These are phyloP conservation scores for Argyresthia goedartella DNA, from an alignment of 2,888 invertebrate species.

Conservation along the genomic window DNA sequence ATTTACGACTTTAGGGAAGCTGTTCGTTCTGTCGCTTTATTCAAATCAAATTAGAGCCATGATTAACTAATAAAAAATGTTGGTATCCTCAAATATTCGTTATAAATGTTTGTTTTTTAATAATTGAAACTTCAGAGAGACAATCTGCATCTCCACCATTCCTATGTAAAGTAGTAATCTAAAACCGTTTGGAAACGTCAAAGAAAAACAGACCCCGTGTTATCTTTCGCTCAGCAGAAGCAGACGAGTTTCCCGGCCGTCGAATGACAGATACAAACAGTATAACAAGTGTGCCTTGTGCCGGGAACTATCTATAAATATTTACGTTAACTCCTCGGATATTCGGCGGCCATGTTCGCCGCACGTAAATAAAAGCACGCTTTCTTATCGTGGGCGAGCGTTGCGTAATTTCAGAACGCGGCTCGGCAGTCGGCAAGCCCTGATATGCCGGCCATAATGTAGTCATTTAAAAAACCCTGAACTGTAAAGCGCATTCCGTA, in stretches of 20 bases:
- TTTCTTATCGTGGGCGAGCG: slow-evolving; percentile 62
- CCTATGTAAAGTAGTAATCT: not conserved
- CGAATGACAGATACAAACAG: slow-evolving; percentile 69
- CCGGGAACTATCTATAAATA: slow-evolving; percentile 56
- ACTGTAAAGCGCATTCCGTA: too few species aligned
- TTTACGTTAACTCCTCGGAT: slow-evolving; percentile 65
- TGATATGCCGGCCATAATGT: too few species aligned
- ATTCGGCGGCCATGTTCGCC: slow-evolving; percentile 44
- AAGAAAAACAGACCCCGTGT: not conserved
- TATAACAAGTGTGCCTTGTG: slow-evolving; percentile 55
- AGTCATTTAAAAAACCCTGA: too few species aligned
- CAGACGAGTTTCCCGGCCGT: slow-evolving; percentile 21
- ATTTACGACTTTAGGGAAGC: too few species aligned
- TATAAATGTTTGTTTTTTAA: not conserved
- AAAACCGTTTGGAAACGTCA: not conserved
- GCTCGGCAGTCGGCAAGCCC: slow-evolving; percentile 9
- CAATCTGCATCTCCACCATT: not conserved
- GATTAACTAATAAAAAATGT: not conserved
- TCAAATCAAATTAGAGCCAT: too few species aligned
- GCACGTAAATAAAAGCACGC: slow-evolving; percentile 57
- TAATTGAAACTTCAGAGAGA: not conserved
- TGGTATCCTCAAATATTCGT: not conserved
- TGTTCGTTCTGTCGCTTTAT: too few species aligned
- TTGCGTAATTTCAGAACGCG: slow-evolving; percentile 50
- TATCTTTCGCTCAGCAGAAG: not conserved